phyloP scores from a whole-genome alignment of 2,888 invertebrate genomes.

The Drosophila subsilvestris region DNA sequence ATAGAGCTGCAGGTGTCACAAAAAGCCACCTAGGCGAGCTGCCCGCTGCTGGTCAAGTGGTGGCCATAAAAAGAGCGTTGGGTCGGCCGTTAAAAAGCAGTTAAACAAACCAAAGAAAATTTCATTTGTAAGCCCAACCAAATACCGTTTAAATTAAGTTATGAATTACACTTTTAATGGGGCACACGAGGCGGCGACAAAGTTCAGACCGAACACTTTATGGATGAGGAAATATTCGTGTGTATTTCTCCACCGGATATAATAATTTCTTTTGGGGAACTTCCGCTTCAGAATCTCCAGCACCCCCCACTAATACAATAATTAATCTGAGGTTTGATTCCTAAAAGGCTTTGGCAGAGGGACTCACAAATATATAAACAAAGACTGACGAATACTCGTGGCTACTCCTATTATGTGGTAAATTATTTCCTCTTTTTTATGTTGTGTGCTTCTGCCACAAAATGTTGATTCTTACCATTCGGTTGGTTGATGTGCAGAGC shows the following conservation, averaged over 20 bases:
- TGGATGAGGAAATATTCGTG: constrained; percentile 18
- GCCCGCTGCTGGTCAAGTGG: constrained; percentile 61
- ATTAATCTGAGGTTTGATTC: not conserved
- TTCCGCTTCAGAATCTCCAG: not conserved
- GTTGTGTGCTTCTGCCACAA: not conserved
- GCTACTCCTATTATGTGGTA: not conserved
- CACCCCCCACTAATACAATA: too few species aligned
- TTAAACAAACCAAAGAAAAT: constrained; percentile 55
- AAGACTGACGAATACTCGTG: not conserved
- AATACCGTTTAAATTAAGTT: constrained; percentile 49
- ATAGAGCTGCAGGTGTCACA: constrained; percentile 75
- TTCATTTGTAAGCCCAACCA: constrained; percentile 33
- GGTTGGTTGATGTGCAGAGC: constrained; percentile 29
- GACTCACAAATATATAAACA: not conserved
- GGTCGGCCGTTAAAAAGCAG: constrained; percentile 60
- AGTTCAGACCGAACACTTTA: constrained; percentile 58
- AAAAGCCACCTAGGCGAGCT: constrained; percentile 35
- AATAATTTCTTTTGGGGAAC: constrained; percentile 54
- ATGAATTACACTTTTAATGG: constrained; percentile 59
- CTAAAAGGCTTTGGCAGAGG: too few species aligned
- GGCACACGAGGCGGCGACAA: constrained; percentile 69
- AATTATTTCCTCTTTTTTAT: not conserved
- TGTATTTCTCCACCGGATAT: constrained; percentile 56
- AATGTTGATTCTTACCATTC: constrained; percentile 25
- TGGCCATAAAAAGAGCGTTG: constrained; percentile 60